These are phyloP conservation scores for Eupithecia abbreviata DNA, from an alignment of 2,888 invertebrate genomes.

Conservation along the genomic window DNA sequence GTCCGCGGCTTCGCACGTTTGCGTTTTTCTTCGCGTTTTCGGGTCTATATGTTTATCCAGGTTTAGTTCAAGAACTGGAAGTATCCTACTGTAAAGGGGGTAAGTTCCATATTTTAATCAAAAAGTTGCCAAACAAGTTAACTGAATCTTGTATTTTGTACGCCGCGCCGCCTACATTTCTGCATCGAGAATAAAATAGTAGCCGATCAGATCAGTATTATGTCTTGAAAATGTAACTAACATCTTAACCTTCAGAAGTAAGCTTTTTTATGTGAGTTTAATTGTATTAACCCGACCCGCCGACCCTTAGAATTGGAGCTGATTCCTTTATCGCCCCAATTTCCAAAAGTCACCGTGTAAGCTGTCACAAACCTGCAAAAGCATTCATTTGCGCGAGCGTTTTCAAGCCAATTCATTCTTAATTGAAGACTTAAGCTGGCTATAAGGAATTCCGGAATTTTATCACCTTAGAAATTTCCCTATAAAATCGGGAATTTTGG, in stretches of 20 bases:
- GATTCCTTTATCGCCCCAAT: conserved; percentile 34
- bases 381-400: conserved; percentile 38
- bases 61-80: too few species aligned
- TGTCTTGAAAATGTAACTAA: not conserved
- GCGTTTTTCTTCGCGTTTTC: too few species aligned
- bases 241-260: not conserved
- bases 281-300: not conserved
- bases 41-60: too few species aligned
- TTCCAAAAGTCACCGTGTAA: conserved; percentile 38
- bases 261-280: not conserved
- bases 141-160: too few species aligned
- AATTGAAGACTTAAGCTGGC: conserved; percentile 51
- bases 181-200: too few species aligned
- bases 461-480: conserved; percentile 52
- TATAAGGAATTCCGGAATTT: conserved; percentile 51
- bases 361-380: conserved; percentile 38
- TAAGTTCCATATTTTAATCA: too few species aligned
- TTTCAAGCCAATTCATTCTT: conserved; percentile 43
- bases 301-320: conserved; percentile 8
- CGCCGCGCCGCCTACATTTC: too few species aligned
- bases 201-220: too few species aligned
- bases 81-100: too few species aligned
- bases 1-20: too few species aligned
- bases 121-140: too few species aligned
- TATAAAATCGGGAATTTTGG: conserved; percentile 50